phyloP scores from a whole-genome alignment of 2,797 vertebrate species.

The Hoplostethus mediterraneus region DNA sequence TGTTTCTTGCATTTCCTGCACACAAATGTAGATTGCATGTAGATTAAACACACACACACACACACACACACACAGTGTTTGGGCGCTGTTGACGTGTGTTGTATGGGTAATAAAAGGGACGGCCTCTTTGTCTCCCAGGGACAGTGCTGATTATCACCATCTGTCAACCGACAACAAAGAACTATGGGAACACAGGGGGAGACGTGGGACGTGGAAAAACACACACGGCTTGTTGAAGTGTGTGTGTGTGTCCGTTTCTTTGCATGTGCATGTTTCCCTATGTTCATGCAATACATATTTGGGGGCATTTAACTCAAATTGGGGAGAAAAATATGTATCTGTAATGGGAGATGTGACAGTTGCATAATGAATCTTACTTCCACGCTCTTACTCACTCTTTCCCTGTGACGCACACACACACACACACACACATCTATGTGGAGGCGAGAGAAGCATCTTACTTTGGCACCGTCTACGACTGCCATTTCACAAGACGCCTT shows the following conservation, averaged over 20 bases:
- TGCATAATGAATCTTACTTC: neutral
- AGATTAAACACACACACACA: no score
- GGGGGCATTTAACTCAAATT: neutral
- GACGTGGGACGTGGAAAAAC: slow-evolving; percentile 21
- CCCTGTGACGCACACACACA: slow-evolving; percentile 5
- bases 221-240: neutral
- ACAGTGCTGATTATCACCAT: slow-evolving; percentile 25
- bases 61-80: neutral
- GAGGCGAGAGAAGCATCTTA: neutral
- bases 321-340: neutral
- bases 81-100: slow-evolving; percentile 13
- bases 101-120: slow-evolving; percentile 8
- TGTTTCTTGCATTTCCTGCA: neutral
- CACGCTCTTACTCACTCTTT: neutral
- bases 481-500: slow-evolving; percentile 2
- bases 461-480: neutral
- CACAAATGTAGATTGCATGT: neutral
- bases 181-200: slow-evolving; percentile 10
- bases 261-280: slow-evolving; percentile 19
- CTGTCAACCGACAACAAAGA: slow-evolving; percentile 14
- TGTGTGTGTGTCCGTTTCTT: no score
- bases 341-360: neutral
- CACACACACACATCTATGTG: neutral
- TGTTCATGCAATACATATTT: neutral
- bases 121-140: slow-evolving; percentile 9